Evolutionary conservation across 1,140 invertebrate genomes (phyloP).

Genomic region (Hypothenemus hampei): DNA sequence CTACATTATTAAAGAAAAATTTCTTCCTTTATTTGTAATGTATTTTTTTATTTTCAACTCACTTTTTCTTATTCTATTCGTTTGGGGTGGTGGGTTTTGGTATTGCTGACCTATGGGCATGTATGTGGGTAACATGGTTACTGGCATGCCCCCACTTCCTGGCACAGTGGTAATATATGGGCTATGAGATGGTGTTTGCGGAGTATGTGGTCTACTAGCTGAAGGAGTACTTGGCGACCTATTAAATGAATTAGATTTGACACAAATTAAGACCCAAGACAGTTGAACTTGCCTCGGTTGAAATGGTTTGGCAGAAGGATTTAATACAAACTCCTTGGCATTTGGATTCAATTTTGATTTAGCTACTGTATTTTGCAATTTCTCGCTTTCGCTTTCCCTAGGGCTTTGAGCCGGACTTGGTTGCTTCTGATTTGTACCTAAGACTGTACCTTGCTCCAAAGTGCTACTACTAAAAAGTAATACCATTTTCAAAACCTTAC

Average conservation of each 20-base stretch:
- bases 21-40: neutral
- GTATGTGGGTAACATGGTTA: constrained; percentile 41
- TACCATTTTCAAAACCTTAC: neutral
- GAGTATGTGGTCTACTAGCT: constrained; percentile 73
- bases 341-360: constrained; percentile 82
- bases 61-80: constrained; percentile 42
- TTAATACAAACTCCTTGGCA: constrained; percentile 78
- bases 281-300: constrained; percentile 52
- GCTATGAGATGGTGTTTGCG: constrained; percentile 66
- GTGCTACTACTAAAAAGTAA: constrained; percentile 1
- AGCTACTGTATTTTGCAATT: constrained; percentile 59
- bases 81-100: constrained; percentile 42
- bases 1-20: constrained; percentile 43
- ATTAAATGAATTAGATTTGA: constrained; percentile 8
- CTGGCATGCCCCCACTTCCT: constrained; percentile 38
- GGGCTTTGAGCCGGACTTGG: constrained; percentile 37
- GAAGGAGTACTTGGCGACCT: constrained; percentile 64
- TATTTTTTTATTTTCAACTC: constrained; percentile 11
- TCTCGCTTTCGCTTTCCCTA: constrained; percentile 48
- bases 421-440: constrained; percentile 18
- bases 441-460: neutral
- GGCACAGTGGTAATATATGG: constrained; percentile 39
- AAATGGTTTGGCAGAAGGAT: constrained; percentile 81
- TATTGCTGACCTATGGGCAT: constrained; percentile 40
- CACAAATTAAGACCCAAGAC: constrained; percentile 5